phyloP scores from a whole-genome alignment of 1,140 invertebrate species.

The Habropoda laboriosa region DNA sequence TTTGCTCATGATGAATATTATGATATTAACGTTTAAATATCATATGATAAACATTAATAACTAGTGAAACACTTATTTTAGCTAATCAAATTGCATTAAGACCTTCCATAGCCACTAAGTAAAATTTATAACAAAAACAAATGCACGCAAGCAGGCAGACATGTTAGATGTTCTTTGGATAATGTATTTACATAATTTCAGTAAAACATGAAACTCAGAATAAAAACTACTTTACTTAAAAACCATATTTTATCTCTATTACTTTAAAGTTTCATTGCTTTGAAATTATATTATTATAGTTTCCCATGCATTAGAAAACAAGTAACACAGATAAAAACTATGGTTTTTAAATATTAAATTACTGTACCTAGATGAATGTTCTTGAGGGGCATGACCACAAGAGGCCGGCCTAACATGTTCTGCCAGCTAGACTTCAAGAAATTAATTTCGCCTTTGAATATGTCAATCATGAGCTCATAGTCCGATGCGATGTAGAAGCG shows the following conservation, averaged over 20 bases:
- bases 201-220: constrained; percentile 11
- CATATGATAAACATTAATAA: neutral
- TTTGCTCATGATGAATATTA: constrained; percentile 34
- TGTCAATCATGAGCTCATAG: constrained; percentile 98
- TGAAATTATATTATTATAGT: neutral
- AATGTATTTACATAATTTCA: constrained; percentile 33
- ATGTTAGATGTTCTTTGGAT: constrained; percentile 54
- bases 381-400: constrained; percentile 94
- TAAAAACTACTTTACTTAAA: constrained; percentile 23
- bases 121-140: constrained; percentile 53
- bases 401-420: constrained; percentile 94
- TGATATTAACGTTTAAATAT: constrained; percentile 1
- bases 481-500: constrained; percentile 98
- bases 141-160: constrained; percentile 63
- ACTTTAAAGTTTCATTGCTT: constrained; percentile 7
- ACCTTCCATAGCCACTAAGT: constrained; percentile 45
- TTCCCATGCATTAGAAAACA: constrained; percentile 17
- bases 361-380: constrained; percentile 95
- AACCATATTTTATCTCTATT: constrained; percentile 49
- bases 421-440: constrained; percentile 98
- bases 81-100: constrained; percentile 18
- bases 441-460: constrained; percentile 97
- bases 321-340: constrained; percentile 53
- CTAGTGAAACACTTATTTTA: constrained; percentile 1
- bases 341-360: constrained; percentile 64